These are phyloP conservation scores for Zoanthus sansibaricus DNA, from an alignment of 92 coral and sea anemone genomes.

Conservation along the genomic window DNA sequence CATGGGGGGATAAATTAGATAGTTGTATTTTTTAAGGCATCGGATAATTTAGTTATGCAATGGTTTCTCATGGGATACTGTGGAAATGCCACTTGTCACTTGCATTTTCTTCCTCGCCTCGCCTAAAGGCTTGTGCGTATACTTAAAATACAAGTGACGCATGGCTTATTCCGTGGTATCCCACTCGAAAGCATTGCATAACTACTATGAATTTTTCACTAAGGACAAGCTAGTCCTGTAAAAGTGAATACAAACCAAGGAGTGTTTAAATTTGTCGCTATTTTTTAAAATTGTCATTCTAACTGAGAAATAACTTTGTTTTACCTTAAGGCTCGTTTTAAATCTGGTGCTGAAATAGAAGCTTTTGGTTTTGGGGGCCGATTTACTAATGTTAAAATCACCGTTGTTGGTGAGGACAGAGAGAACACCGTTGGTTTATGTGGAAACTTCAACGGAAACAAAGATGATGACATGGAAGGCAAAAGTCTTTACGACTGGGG, in stretches of 20 bases:
- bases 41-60: too few relatives aligned
- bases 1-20: too few relatives aligned
- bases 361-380: neutral
- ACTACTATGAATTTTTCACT: too few relatives aligned
- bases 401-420: conserved; percentile 20
- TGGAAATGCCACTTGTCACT: too few relatives aligned
- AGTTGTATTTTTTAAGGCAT: too few relatives aligned
- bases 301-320: neutral
- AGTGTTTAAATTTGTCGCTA: neutral
- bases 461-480: conserved; percentile 19
- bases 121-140: too few relatives aligned
- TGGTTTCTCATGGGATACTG: too few relatives aligned
- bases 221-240: too few relatives aligned
- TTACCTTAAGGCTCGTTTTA: conserved; percentile 14
- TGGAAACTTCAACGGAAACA: conserved; percentile 35
- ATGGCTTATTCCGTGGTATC: too few relatives aligned
- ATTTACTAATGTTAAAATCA: conserved; percentile 7
- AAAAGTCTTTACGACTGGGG: conserved; percentile 3
- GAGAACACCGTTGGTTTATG: conserved; percentile 29
- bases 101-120: too few relatives aligned
- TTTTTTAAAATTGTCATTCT: neutral
- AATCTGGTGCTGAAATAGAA: conserved; percentile 8
- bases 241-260: neutral
- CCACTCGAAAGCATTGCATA: too few relatives aligned
- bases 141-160: too few relatives aligned